These are phyloP conservation scores for Hydriomena furcata DNA, from an alignment of 2,888 invertebrate genomes.

Conservation along the genomic window DNA sequence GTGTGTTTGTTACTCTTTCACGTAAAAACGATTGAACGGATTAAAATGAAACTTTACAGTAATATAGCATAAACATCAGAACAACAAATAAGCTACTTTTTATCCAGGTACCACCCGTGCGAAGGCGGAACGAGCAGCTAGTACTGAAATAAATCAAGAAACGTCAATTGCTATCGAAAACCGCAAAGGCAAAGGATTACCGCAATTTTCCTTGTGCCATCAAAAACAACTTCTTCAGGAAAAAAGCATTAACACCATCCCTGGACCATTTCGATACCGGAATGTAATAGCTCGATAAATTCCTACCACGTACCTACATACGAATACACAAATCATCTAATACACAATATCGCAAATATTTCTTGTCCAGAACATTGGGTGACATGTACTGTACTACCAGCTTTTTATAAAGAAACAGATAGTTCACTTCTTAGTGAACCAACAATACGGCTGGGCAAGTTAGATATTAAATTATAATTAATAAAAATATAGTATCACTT, in stretches of 20 bases:
- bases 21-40: no score
- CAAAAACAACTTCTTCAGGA: constrained; percentile 1
- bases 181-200: constrained; percentile 2
- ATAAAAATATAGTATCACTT: no score
- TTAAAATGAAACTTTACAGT: no score
- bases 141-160: background rate
- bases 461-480: no score
- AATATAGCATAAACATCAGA: no score
- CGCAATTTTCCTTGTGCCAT: constrained; percentile 1
- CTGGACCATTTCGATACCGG: constrained; percentile 44
- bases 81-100: no score
- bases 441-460: no score
- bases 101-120: no score
- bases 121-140: no score
- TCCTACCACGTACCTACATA: constrained; percentile 63
- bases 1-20: no score
- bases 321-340: constrained; percentile 78
- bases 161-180: background rate
- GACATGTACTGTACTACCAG: constrained; percentile 67
- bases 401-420: constrained; percentile 48
- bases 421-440: constrained; percentile 1
- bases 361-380: constrained; percentile 76
- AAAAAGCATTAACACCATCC: constrained; percentile 29
- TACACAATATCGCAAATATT: constrained; percentile 81
- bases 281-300: constrained; percentile 58